These are phyloP conservation scores for Anolis sagrei DNA, from an alignment of 2,113 vertebrate species.

Conservation along the genomic window DNA sequence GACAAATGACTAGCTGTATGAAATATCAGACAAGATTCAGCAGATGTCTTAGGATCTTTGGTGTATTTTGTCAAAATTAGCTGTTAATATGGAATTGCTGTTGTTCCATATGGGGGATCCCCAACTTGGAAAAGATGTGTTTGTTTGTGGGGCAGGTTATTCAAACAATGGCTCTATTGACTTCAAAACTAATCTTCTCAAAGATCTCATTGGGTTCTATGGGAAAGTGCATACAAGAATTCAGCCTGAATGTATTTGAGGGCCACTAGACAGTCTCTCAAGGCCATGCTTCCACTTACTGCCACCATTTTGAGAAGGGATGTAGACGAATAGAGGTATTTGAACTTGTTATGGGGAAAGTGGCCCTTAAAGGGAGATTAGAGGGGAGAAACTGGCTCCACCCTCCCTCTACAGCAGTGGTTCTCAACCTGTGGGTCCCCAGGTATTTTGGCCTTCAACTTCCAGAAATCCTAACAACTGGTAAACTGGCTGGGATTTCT, in stretches of 20 bases:
- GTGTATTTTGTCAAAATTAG: background rate
- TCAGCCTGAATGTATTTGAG: background rate
- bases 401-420: too few species aligned
- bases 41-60: background rate
- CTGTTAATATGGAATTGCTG: background rate
- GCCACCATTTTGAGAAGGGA: too few species aligned
- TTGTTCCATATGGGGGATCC: too few species aligned
- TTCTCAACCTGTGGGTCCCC: too few species aligned
- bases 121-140: background rate
- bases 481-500: too few species aligned
- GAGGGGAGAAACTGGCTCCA: too few species aligned
- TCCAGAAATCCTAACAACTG: too few species aligned
- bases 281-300: background rate
- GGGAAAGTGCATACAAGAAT: background rate
- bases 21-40: background rate
- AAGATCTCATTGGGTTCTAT: background rate
- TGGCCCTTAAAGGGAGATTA: too few species aligned
- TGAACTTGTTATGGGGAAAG: too few species aligned
- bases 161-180: too few species aligned
- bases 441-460: too few species aligned
- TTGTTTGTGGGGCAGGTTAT: background rate
- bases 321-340: too few species aligned
- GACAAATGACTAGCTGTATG: background rate
- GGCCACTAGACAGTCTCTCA: background rate
- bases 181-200: background rate